Base-by-base conservation (phyloP, 2,888 invertebrate species). In the Hypselothyrea guttata region DNA sequence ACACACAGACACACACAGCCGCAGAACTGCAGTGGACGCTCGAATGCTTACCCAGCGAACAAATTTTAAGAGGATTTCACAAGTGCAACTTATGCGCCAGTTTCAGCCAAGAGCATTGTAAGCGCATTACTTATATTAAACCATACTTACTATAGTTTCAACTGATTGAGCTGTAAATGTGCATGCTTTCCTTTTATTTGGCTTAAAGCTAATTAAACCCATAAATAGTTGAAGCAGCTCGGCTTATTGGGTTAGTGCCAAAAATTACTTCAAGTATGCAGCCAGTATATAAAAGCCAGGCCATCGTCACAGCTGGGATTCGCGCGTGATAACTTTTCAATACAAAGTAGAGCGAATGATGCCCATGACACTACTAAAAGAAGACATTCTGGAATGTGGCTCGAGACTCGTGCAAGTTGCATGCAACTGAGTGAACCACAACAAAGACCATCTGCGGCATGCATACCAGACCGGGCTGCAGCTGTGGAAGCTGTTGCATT, bases 401-500 rank as follows among this genome's bases (percentile, higher is more conserved):
- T 55, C 55, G 49, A 42, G 30, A 13, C 15, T 27, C 35, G 28
- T 15, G 30, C 28, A 30, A 30, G 22, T 31, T 31, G 59, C 34
- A 56, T 55, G 63, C 71, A 62, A 71, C 61, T 54, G 67, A 84
- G 68, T 82, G 68, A 75, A 62, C 64, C 64, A 62, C 84, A 77
- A 77, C 78, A 84, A 76, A 81, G 57, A 71, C 71, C 35, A 67
- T 44, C 59, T 48, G 30, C 45, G 45, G 51, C 27, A 27, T 51
- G 71, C 66, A 66, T 67, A 58, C 52, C 59, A 40, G 58, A 42
- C 33, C 22, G 18, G 16, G 44, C 38, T 35, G 15, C 12, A 52
- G 41, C 22, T 55, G 53, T 51, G 46, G 64, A 63, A 68, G 78
- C 84, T 78, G 84, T 83, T 79, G 85, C 83, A 75, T 67, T 65